phyloP scores from a whole-genome alignment of 2,797 vertebrate genomes.

The Craterocephalus amniculus region DNA sequence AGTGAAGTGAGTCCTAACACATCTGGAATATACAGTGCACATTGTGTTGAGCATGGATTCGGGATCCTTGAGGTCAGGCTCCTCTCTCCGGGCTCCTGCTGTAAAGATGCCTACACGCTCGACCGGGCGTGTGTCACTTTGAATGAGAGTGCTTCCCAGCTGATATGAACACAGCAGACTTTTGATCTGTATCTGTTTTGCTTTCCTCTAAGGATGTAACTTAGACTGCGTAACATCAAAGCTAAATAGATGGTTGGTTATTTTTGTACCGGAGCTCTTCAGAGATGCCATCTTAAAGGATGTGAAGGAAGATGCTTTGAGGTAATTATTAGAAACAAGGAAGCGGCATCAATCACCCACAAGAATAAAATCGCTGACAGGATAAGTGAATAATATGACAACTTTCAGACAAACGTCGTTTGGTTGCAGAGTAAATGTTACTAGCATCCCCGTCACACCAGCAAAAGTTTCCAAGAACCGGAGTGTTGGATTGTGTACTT shows the following conservation, averaged over 20 bases:
- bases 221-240: not conserved
- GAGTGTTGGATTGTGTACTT: not conserved
- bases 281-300: not conserved
- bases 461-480: not conserved
- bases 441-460: not conserved
- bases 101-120: conserved; percentile 22
- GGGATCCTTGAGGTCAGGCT: conserved; percentile 1
- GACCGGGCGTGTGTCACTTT: conserved; percentile 4
- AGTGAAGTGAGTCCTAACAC: conserved; percentile 17
- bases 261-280: not conserved
- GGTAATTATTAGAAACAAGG: not conserved
- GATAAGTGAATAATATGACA: not conserved
- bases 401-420: not conserved
- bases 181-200: not conserved
- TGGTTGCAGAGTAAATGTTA: not conserved
- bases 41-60: not conserved
- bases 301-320: not conserved
- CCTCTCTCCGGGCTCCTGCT: not conserved
- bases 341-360: not conserved
- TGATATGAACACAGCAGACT: conserved; percentile 15
- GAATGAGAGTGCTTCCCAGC: conserved; percentile 9
- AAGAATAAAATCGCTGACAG: not conserved
- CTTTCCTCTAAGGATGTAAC: conserved; percentile 11
- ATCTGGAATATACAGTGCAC: not conserved
- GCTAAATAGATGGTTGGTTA: not conserved